Evolutionary conservation across 2,888 invertebrate genomes (phyloP), one percentile per base, ranked within the genome.

Genomic region (Dimorphilus gyrociliatus): DNA sequence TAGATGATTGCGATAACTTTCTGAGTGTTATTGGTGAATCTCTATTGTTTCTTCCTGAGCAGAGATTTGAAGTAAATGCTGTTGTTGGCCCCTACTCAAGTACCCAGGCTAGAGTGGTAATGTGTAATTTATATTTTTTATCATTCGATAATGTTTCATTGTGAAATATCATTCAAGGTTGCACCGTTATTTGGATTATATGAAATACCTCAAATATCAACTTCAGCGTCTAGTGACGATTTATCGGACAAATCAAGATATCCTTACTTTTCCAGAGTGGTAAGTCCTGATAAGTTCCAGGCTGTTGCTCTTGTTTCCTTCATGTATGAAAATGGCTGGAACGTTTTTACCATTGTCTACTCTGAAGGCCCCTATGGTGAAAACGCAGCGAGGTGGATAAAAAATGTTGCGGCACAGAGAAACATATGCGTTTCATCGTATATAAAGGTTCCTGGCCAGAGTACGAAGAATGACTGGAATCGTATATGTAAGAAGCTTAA

Each of bases 281-380:
- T 51, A 13, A 48, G 48, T n/a, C 47, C 53, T 1, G 50, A 53
- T 30, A 24, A 39, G 7, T 41, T 45, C 32, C 49, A 47, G 32
- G 46, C 41, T 2, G 36, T 38, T 24, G 47, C 43, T 6, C 42
- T 52, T 19, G 37, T 44, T 1, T 44, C 42, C 12, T 24, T 52
- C 3, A 23, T 48, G 15, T 30, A 32, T 1, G 32, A 43, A 27
- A 48, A 51, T 35, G 75, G 75, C 55, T 79, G 78, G 78, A 76
- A 73, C 8, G 78, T 78, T 55, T 73, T 78, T 27, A 75, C 76
- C 27, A 73, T 73, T 12, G 71, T 76, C 29, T 74, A 76, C 56
- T 75, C 75, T 2, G 74, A 76, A 50, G 77, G 76, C 5, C 38
- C 40, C 3, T 52, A 48, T 31, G 50, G 51, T 1, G 35, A 43